Percentiles rank a stretch among this genome's conserved stretches.
Conservation (phyloP, 2,797 vertebrate species). For the Anguilla pacifica region DNA sequence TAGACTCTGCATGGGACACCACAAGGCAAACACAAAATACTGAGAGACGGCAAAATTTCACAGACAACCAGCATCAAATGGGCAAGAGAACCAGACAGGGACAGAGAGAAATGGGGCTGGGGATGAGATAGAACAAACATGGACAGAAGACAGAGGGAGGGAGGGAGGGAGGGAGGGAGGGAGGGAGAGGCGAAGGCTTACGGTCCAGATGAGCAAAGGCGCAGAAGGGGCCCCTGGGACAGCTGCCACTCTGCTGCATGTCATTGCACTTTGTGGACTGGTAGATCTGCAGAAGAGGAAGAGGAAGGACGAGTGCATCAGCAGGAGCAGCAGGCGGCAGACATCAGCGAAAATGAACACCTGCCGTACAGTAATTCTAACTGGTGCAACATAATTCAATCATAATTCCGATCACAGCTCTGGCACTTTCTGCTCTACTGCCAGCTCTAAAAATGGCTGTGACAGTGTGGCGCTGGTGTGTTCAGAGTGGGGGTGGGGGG, state of each 20-base stretch:
- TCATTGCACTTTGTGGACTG: constrained; percentile 99
- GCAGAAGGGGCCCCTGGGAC: constrained; percentile 97
- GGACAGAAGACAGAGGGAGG: not conserved
- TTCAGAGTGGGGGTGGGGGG: not conserved
- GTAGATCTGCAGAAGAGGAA: constrained; percentile 82
- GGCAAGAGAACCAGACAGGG: not conserved
- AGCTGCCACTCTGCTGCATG: constrained; percentile 97
- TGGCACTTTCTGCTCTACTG: not conserved
- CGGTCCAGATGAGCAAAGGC: constrained; percentile 98
- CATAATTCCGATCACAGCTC: not conserved
- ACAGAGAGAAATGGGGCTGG: not conserved
- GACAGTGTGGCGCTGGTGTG: not conserved
- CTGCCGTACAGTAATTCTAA: not conserved
- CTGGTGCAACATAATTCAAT: not conserved
- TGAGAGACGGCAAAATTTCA: not conserved
- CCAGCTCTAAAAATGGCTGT: not conserved
- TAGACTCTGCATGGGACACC: constrained; percentile 73
- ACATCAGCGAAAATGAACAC: no score
- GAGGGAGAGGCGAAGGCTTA: constrained; percentile 65
- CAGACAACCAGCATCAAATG: not conserved
- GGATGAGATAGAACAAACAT: constrained; percentile 5
- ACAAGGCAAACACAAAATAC: not conserved
- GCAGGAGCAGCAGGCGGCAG: not conserved
- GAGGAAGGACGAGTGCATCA: not conserved
- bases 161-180: constrained; percentile 22